Conservation (phyloP, 2,797 vertebrate species). For the Euphonia xanthogaster region DNA sequence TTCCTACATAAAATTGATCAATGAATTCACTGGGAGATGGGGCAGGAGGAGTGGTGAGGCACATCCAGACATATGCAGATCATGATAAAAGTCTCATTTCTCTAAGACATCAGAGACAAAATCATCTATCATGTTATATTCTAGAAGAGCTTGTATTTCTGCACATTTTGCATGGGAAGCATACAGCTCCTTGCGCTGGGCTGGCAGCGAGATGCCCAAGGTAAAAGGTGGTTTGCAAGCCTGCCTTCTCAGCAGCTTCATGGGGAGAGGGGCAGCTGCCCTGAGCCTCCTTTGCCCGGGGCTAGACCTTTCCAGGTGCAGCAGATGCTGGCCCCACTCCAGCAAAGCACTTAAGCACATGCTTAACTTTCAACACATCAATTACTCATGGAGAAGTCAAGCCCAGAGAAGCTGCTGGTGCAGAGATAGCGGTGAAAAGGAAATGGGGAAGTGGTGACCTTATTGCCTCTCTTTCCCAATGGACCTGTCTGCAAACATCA, state of each 20-base stretch:
- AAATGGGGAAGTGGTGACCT: constrained; percentile 56
- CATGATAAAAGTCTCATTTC: background rate
- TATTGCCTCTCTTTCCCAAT: constrained; percentile 32
- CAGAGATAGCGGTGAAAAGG: constrained; percentile 32
- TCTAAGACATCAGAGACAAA: background rate
- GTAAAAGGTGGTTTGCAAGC: background rate
- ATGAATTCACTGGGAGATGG: background rate
- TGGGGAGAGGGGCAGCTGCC: background rate
- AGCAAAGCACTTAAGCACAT: constrained; percentile 53
- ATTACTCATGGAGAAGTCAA: constrained; percentile 45
- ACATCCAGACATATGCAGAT: background rate
- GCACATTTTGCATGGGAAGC: background rate
- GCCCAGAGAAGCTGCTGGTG: constrained; percentile 31
- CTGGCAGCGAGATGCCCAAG: background rate
- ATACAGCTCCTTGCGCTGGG: background rate
- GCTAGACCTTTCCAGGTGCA: constrained; percentile 21
- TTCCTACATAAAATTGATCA: background rate
- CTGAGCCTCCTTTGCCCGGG: background rate
- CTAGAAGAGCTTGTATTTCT: background rate
- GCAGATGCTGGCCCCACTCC: constrained; percentile 21
- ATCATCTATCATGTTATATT: background rate
- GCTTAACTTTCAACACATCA: constrained; percentile 62
- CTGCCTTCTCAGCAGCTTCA: background rate
- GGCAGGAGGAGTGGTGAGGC: background rate
- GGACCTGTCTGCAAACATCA: constrained; percentile 15